phyloP scores from a whole-genome alignment of 2,888 invertebrate genomes.

The Eilema sororculum region DNA sequence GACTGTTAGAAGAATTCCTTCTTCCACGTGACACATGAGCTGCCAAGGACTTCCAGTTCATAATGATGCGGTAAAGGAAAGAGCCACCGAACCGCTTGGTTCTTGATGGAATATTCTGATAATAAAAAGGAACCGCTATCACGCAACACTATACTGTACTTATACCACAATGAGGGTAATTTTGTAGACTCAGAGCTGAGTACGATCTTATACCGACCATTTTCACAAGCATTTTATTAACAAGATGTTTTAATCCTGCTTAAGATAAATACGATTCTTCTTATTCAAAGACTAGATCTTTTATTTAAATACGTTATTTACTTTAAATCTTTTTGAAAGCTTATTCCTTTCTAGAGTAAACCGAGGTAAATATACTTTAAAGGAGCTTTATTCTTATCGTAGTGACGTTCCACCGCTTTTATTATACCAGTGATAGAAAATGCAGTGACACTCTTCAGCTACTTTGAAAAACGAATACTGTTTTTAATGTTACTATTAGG shows the following conservation, averaged over 20 bases:
- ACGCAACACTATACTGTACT: background rate
- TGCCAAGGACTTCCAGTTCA: too few relatives aligned
- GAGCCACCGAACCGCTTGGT: too few relatives aligned
- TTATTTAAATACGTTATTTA: conserved; percentile 15
- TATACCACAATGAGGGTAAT: background rate
- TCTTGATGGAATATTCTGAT: too few relatives aligned
- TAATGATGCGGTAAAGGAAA: too few relatives aligned
- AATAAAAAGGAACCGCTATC: background rate
- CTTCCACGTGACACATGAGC: too few relatives aligned
- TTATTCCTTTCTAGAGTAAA: background rate
- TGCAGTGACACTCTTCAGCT: too few relatives aligned
- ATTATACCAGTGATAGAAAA: too few relatives aligned
- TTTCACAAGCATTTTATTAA: conserved; percentile 12
- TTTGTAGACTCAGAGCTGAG: background rate
- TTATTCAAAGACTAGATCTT: conserved; percentile 3
- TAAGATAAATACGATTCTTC: conserved; percentile 11
- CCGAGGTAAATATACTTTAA: background rate
- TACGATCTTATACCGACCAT: conserved; percentile 8
- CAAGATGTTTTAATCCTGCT: conserved; percentile 11
- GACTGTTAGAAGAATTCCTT: too few relatives aligned
- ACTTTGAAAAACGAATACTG: too few relatives aligned
- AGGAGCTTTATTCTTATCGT: background rate
- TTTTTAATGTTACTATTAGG: too few relatives aligned
- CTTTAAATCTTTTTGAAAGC: conserved; percentile 7
- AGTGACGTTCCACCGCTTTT: background rate